Evolutionary conservation across 2,113 vertebrate genomes (phyloP).

Genomic region (Phoxinus phoxinus): DNA sequence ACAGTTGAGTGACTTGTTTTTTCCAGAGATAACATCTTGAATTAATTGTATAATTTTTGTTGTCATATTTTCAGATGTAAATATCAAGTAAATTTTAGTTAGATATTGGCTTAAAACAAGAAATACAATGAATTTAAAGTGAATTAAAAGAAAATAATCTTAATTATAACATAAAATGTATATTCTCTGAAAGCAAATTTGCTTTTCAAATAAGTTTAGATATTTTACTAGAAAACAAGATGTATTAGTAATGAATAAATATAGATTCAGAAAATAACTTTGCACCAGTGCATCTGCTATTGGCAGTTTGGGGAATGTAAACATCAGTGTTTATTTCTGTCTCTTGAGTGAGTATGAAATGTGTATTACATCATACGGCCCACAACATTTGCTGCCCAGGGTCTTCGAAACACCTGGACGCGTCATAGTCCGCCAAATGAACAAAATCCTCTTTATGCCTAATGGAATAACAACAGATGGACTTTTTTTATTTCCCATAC

Average conservation of each 20-base stretch:
- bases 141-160: neutral
- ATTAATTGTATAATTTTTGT: too few species aligned
- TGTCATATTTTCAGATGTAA: neutral
- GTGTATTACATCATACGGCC: neutral
- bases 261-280: neutral
- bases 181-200: too few species aligned
- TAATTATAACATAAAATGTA: neutral
- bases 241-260: neutral
- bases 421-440: neutral
- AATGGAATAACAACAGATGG: conserved; percentile 34
- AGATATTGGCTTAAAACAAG: neutral
- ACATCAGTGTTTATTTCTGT: conserved; percentile 1
- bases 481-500: neutral
- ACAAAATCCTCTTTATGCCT: conserved; percentile 1
- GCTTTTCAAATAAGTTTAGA: neutral
- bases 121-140: neutral
- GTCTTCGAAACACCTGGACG: conserved; percentile 4
- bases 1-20: too few species aligned
- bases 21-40: neutral
- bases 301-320: neutral
- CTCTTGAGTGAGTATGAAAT: neutral
- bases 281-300: neutral
- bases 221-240: neutral
- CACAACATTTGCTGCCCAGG: neutral
- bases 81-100: neutral